These are phyloP conservation scores for Cenopis cana DNA, from an alignment of 2,888 invertebrate species.

Conservation along the genomic window DNA sequence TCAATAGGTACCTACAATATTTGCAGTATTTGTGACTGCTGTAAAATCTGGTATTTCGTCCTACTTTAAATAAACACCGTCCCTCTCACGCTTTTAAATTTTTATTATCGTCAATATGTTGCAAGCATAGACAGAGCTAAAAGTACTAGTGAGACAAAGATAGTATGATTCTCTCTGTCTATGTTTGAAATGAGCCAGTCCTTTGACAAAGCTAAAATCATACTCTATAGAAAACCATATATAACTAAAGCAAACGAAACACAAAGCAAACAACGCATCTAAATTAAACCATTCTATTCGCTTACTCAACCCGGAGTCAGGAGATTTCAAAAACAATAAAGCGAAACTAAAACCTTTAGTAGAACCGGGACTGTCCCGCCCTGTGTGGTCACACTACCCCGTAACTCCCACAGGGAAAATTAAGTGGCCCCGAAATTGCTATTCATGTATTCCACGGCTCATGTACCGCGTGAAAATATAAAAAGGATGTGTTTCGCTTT, in stretches of 20 bases:
- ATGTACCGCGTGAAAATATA: constrained; percentile 48
- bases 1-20: too few species aligned
- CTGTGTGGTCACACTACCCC: constrained; percentile 43
- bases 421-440: constrained; percentile 53
- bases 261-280: constrained; percentile 1
- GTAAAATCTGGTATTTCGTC: too few species aligned
- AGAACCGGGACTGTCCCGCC: constrained; percentile 44
- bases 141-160: too few species aligned
- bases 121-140: too few species aligned
- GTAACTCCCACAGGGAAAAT: constrained; percentile 51
- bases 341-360: constrained; percentile 47
- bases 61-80: too few species aligned
- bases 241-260: background rate
- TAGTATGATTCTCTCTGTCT: too few species aligned
- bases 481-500: constrained; percentile 46
- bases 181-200: background rate
- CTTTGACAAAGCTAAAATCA: background rate
- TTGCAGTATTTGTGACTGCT: too few species aligned
- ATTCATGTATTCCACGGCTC: constrained; percentile 54
- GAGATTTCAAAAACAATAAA: constrained; percentile 48
- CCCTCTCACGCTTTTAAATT: too few species aligned
- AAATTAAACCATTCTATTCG: constrained; percentile 10
- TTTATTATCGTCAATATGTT: too few species aligned
- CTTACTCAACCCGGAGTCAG: constrained; percentile 30
- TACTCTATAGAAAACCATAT: background rate